Evolutionary conservation across 2,888 invertebrate genomes (phyloP), one percentile per base, ranked within the genome.

Genomic region (Drosophila maculinotata): DNA sequence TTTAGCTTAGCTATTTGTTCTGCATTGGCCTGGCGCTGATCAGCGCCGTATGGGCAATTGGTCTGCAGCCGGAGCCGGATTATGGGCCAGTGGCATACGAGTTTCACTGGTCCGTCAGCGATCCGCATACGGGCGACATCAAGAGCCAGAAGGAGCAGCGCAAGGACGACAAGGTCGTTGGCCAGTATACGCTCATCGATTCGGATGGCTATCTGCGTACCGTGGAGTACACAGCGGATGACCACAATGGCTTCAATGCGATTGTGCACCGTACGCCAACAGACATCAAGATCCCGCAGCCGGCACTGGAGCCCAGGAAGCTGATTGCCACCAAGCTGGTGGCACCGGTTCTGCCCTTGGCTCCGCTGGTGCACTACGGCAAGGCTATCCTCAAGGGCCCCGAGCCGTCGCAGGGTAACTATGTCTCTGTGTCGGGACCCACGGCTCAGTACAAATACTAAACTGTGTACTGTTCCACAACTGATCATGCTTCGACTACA

Each of bases 231-330:
- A 91, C 91, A 54, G 92, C 93, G 23, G 93, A 93, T 79, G 89
- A 91, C n/a, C 92, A 92, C 74, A 92, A 89, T 64, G 93, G 93
- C 56, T 93, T 93, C 89, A 92, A 93, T 79, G 93, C 93, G 3
- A 82, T 93, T 33, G 93, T 93, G 1, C 91, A 90, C 62, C 92
- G 92, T 33, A 92, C 93, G 76, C 92, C 92, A n/a, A 91, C 92
- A 2, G 73, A 89, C 49, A 90, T 90, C 35, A 90, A 90, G 66
- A 89, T 91, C n/a, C 90, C 90, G 0, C 84, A 85, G 41, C 83
- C 74, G 0, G 72, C 73, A n/a, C 39, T 56, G 38, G 58, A 77
- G 15, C 74, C 71, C 14, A 83, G 86, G 62, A 89, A 89, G 28
- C 36, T 90, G 28, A 53, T 90, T 45, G 75, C 75, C 3, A 49